Evolutionary conservation across 92 coral and sea anemone species (phyloP).

Genomic region (Blastomussa wellsi): DNA sequence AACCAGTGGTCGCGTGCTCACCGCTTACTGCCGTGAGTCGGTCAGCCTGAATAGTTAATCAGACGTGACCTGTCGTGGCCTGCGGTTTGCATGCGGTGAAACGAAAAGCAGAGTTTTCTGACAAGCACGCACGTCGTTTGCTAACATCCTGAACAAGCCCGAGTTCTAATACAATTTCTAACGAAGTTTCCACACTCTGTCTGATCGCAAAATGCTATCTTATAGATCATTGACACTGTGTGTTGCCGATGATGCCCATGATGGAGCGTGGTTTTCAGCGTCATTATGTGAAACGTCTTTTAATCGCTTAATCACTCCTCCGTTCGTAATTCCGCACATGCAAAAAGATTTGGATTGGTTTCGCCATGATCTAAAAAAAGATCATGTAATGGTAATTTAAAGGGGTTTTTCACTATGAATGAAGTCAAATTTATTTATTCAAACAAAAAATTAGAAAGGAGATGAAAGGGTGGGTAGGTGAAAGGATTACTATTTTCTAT

Average conservation of each 20-base stretch:
- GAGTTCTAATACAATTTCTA: not conserved
- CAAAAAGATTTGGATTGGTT: not conserved
- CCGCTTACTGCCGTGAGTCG: not conserved
- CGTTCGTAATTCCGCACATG: not conserved
- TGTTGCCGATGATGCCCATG: not conserved
- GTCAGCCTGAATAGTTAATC: too few species aligned
- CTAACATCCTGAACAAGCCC: not conserved
- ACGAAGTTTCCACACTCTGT: not conserved
- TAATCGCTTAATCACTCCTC: not conserved
- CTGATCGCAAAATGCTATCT: not conserved
- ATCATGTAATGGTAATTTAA: too few species aligned
- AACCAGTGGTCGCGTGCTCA: not conserved
- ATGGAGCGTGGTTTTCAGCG: not conserved
- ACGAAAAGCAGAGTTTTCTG: not conserved
- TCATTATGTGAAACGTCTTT: not conserved
- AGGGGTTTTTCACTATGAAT: too few species aligned
- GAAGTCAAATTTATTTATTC: too few species aligned
- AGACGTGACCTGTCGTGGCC: not conserved
- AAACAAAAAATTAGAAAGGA: too few species aligned
- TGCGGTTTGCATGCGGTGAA: not conserved
- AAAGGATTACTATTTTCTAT: too few species aligned
- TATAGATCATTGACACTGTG: conserved; percentile 2
- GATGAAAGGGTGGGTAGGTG: too few species aligned
- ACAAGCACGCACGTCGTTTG: not conserved
- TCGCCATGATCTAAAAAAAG: not conserved